phyloP scores from a whole-genome alignment of 2,797 vertebrate species.

The Parotocinclus haroldoi region DNA sequence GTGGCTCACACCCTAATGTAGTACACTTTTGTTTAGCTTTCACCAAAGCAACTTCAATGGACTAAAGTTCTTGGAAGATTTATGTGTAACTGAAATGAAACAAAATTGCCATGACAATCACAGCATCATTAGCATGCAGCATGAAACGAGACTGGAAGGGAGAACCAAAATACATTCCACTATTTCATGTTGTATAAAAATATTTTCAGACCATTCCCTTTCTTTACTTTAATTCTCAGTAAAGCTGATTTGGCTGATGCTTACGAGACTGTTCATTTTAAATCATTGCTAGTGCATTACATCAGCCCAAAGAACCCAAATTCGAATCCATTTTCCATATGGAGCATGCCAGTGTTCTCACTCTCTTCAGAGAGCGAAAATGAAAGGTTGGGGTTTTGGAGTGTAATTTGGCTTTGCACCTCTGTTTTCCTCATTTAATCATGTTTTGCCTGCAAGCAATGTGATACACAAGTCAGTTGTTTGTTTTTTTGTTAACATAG shows the following conservation, averaged over 20 bases:
- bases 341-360: conserved; percentile 33
- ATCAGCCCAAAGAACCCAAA: conserved; percentile 46
- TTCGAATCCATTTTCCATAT: conserved; percentile 46
- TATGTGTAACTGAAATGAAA: conserved; percentile 3
- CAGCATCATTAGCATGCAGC: conserved; percentile 39
- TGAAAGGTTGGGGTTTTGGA: conserved; percentile 21
- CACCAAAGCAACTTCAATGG: conserved; percentile 4
- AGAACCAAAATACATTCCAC: conserved; percentile 28
- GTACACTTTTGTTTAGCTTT: conserved; percentile 1
- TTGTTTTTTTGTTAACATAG: neutral
- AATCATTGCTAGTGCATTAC: conserved; percentile 46
- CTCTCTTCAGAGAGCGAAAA: conserved; percentile 30
- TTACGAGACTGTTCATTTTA: conserved; percentile 34
- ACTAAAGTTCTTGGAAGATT: neutral
- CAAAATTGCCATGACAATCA: conserved; percentile 43
- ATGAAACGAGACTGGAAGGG: conserved; percentile 37
- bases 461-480: too few relatives aligned
- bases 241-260: conserved; percentile 43
- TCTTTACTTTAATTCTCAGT: conserved; percentile 32
- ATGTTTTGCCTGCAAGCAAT: conserved; percentile 3
- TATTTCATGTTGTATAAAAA: conserved; percentile 47
- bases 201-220: conserved; percentile 43
- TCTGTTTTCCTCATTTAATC: conserved; percentile 31
- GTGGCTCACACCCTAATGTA: conserved; percentile 19
- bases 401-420: conserved; percentile 54